phyloP scores from a whole-genome alignment of 1,140 invertebrate genomes.

The Steinernema khuongi region DNA sequence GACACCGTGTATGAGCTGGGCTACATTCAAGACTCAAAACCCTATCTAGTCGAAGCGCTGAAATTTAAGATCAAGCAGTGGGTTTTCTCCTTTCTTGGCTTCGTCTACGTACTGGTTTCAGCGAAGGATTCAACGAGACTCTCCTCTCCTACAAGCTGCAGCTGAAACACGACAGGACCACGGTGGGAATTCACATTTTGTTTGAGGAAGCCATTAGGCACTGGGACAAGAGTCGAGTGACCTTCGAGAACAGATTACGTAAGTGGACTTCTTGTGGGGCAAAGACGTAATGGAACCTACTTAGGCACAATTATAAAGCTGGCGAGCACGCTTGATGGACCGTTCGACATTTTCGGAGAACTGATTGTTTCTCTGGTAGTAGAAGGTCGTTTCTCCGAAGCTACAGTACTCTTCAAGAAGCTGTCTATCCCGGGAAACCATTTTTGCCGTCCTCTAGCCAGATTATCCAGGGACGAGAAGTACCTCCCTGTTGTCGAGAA shows the following conservation, averaged over 20 bases:
- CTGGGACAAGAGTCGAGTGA: not conserved
- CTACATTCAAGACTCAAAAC: not conserved
- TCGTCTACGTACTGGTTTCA: not conserved
- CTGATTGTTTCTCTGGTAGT: not conserved
- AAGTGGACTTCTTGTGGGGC: not conserved
- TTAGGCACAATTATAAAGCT: slow-evolving; percentile 4
- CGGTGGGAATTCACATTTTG: not conserved
- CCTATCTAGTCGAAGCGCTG: slow-evolving; percentile 1
- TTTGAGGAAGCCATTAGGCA: not conserved
- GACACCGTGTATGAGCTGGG: not conserved
- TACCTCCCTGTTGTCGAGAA: not conserved
- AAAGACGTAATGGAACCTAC: not conserved
- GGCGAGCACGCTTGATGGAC: not conserved
- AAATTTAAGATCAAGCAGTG: not conserved
- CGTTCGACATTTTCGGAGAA: not conserved
- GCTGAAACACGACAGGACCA: not conserved
- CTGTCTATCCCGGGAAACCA: not conserved
- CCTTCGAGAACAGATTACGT: not conserved
- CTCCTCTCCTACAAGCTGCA: not conserved
- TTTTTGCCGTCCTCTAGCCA: not conserved
- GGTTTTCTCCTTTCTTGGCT: not conserved
- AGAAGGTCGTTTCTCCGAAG: not conserved
- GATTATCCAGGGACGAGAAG: not conserved
- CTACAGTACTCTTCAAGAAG: not conserved
- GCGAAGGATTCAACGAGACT: not conserved